phyloP scores from a whole-genome alignment of 2,888 invertebrate genomes.

The Aromia moschata region DNA sequence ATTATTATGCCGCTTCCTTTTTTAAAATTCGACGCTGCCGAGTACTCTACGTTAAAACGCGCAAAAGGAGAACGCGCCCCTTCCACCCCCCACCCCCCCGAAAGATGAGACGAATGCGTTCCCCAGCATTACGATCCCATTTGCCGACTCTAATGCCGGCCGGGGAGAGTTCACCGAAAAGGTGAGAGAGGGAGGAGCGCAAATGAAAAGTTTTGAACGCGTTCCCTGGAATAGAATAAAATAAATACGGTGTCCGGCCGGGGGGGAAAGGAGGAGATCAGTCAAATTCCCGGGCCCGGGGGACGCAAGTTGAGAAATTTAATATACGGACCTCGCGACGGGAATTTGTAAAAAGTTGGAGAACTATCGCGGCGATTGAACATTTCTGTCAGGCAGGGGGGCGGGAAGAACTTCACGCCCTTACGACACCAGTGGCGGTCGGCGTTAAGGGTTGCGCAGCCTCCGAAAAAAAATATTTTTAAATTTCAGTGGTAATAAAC shows the following conservation, averaged over 20 bases:
- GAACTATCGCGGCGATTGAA: constrained; percentile 10
- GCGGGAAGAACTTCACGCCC: too few species aligned
- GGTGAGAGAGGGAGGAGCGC: constrained; percentile 4
- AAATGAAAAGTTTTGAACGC: constrained; percentile 34
- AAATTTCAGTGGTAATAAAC: too few species aligned
- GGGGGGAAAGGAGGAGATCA: constrained; percentile 43
- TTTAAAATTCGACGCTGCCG: too few species aligned
- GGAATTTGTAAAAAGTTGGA: constrained; percentile 45
- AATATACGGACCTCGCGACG: constrained; percentile 47
- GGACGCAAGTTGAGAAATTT: constrained; percentile 48
- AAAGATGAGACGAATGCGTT: background rate
- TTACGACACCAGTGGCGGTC: too few species aligned
- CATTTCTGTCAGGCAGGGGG: too few species aligned
- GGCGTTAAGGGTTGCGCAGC: too few species aligned
- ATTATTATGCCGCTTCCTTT: too few species aligned
- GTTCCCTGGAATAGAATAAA: constrained; percentile 41
- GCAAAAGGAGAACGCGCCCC: too few species aligned
- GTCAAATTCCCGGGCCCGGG: constrained; percentile 46
- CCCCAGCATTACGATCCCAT: background rate
- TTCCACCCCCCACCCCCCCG: too few species aligned
- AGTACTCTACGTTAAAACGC: too few species aligned
- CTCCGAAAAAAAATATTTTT: too few species aligned
- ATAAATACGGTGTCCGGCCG: constrained; percentile 39
- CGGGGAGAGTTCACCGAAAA: background rate
- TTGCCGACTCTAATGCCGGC: background rate